These are phyloP conservation scores for Philopotamus ludificatus DNA, from an alignment of 1,140 invertebrate species.

Conservation along the genomic window DNA sequence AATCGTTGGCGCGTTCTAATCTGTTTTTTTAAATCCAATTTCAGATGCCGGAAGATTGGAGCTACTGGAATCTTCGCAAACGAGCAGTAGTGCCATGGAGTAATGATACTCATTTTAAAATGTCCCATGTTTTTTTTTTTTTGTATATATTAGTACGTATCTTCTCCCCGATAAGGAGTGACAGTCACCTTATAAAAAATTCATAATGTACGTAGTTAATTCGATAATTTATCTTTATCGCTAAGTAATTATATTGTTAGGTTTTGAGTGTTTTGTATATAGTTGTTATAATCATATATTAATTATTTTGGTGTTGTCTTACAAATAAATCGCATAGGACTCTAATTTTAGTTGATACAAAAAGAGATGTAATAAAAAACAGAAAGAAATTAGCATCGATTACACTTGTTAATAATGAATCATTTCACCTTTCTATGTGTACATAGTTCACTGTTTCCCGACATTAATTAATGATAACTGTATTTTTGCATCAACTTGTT, in stretches of 20 bases:
- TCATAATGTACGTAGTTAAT: conserved; percentile 31
- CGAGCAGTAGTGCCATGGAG: conserved; percentile 38
- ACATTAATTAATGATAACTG: conserved; percentile 47
- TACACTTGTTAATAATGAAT: conserved; percentile 36
- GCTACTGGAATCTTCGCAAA: conserved; percentile 28
- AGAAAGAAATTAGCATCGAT: conserved; percentile 21
- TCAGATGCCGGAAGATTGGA: conserved; percentile 28
- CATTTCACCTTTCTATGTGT: conserved; percentile 29
- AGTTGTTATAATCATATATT: conserved; percentile 32
- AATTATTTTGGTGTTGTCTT: conserved; percentile 36
- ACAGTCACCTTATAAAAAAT: conserved; percentile 29
- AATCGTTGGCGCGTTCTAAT: no score
- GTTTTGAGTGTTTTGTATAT: conserved; percentile 39
- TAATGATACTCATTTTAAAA: conserved; percentile 33
- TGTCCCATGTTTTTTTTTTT: no score
- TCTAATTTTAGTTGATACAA: conserved; percentile 11
- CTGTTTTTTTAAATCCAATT: conserved; percentile 3
- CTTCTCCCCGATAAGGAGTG: conserved; percentile 10
- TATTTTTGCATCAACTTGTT: conserved; percentile 56
- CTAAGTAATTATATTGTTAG: conserved; percentile 32
- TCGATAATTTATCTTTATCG: conserved; percentile 33
- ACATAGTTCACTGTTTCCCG: conserved; percentile 27
- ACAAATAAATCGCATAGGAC: conserved; percentile 17
- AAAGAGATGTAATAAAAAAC: conserved; percentile 10
- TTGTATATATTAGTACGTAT: conserved; percentile 36